Percentiles rank a stretch among this genome's conserved stretches.
phyloP scores from a whole-genome alignment of 2,113 vertebrate genomes.

The Cyprinus carpio region DNA sequence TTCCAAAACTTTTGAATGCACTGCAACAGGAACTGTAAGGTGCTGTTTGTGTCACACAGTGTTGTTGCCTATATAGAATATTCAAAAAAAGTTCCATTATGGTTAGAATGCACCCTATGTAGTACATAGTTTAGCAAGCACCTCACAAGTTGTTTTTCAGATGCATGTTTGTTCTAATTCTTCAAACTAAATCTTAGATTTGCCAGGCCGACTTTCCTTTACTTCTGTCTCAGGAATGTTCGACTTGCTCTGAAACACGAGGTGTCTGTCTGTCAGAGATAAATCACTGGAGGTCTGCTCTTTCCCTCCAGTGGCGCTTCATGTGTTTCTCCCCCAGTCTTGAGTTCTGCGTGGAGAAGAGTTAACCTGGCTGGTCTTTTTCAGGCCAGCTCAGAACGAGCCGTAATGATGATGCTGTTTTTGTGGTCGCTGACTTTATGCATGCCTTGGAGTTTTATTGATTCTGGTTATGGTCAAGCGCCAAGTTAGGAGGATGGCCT shows the following conservation, averaged over 20 bases:
- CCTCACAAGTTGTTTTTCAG: neutral
- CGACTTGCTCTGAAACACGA: neutral
- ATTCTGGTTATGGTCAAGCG: slow-evolving; percentile 68
- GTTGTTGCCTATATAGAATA: too few species aligned
- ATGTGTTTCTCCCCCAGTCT: neutral
- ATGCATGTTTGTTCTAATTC: too few species aligned
- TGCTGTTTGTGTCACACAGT: too few species aligned
- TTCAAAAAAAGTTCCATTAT: too few species aligned
- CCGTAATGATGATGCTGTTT: slow-evolving; percentile 68
- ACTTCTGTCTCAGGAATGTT: neutral
- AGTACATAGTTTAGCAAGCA: too few species aligned
- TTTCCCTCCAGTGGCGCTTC: neutral
- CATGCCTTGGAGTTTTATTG: slow-evolving; percentile 68
- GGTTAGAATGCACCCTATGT: neutral
- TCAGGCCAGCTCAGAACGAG: slow-evolving; percentile 62
- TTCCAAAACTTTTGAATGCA: neutral
- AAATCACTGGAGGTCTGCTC: neutral
- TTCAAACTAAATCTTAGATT: neutral
- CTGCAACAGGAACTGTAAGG: neutral
- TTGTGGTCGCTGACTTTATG: slow-evolving; percentile 68
- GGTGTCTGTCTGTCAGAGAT: neutral
- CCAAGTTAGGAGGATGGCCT: slow-evolving; percentile 55
- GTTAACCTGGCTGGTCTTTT: slow-evolving; percentile 64
- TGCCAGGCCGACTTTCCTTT: neutral
- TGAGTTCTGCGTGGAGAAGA: neutral